Evolutionary conservation across 37 sponge, comb jelly and placozoan species (phyloP), one percentile per base, ranked within the genome.

Genomic region (Eunapius fragilis): DNA sequence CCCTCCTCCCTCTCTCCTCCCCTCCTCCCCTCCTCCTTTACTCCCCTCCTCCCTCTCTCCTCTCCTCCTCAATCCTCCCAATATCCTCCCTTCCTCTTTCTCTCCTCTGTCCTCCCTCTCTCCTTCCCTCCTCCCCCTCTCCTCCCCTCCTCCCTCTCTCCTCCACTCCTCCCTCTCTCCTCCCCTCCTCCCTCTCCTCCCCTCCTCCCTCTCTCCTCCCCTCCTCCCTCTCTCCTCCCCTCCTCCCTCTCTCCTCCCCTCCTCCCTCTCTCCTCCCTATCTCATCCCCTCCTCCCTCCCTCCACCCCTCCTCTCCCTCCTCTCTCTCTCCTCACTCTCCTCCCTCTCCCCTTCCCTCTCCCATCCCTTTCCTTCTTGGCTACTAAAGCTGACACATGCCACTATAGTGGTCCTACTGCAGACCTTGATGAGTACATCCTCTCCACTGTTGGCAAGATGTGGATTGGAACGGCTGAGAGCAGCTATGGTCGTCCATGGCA

Each of bases 201-300:
- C 69, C 24, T 48, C 22, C 33, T n/a, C 80, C 33, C 31, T 33
- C 28, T 27, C 80, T 50, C 26, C 67, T 50, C 48, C 50, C 13
- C 58, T 36, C 10, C 76, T 34, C 26, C 41, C 19, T 24, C 26
- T 38, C 33, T 45, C 13, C 41, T 11, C 19, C 25, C 41, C 19
- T 45, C 33, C 25, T 11, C 71, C 70, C 26, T 17, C 38, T 12
- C 82, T 34, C 45, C 10, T 36, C 37, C 72, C 72, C 10, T 41
- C 72, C 31, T 37, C 72, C 25, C 72, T 72, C 70, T 72, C 80
- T 50, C 67, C 80, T 68, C 30, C 67, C 58, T 69, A 2, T 25
- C 67, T 69, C 23, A n/a, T 49, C 7, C 72, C 72, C 10, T 12
- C 72, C 10, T 12, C 72, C 6, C 72, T 12, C 10, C 72, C 30